Conservation (phyloP, 2,113 vertebrate species). For the Hirundichthys speculiger region DNA sequence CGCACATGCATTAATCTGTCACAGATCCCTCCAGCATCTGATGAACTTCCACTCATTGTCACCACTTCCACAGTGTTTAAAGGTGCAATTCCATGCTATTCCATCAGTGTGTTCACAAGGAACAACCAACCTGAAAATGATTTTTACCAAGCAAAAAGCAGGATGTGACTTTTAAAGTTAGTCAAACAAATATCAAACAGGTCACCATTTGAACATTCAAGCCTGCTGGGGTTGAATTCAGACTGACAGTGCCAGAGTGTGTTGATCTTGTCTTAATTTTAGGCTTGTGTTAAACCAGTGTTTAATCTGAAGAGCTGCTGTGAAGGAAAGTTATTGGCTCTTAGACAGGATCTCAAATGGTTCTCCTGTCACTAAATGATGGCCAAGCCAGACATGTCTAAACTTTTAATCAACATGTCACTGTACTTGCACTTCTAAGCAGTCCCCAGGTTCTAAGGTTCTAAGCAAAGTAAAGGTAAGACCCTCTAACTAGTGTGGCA, state of each 20-base stretch:
- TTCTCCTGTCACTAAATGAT: constrained; percentile 28
- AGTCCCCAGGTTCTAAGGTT: constrained; percentile 74
- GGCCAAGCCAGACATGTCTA: constrained; percentile 34
- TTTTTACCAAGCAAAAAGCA: constrained; percentile 17
- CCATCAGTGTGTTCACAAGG: constrained; percentile 59
- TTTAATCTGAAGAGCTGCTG: constrained; percentile 31
- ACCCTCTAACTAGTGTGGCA: constrained; percentile 66
- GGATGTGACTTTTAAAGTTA: constrained; percentile 17
- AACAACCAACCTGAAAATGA: constrained; percentile 48
- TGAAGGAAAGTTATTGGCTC: constrained; percentile 21
- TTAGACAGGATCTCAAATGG: constrained; percentile 42
- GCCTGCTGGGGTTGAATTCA: constrained; percentile 65
- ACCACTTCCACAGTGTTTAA: constrained; percentile 67
- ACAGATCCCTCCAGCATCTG: constrained; percentile 68
- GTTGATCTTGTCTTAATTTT: constrained; percentile 32
- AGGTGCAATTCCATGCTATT: constrained; percentile 63
- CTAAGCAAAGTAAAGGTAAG: constrained; percentile 83
- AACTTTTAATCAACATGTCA: constrained; percentile 65
- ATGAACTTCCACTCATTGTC: constrained; percentile 69
- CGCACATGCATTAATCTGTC: constrained; percentile 62
- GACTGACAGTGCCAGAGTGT: constrained; percentile 46
- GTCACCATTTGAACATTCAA: constrained; percentile 59
- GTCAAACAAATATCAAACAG: constrained; percentile 39
- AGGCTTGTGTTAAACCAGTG: constrained; percentile 28
- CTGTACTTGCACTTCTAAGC: constrained; percentile 76